A percentile compares a stretch with the other conserved stretches of the same genome.
Conservation (phyloP, 2,113 vertebrate genomes). For the Mustela lutreola region DNA sequence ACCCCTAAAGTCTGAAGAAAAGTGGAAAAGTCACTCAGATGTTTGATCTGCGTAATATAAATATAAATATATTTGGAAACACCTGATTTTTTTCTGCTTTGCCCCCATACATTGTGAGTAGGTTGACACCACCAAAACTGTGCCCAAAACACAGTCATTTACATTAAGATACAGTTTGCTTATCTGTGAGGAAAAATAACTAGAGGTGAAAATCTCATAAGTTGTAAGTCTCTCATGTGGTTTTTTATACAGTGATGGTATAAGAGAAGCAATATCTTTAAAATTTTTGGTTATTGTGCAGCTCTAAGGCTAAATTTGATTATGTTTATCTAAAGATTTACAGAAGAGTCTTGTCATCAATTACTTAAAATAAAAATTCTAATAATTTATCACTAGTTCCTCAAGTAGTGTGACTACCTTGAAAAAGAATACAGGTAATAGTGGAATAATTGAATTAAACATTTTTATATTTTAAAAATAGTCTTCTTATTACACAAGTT, state of each 20-base stretch:
- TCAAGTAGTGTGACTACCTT: neutral
- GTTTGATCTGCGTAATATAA: conserved; percentile 54
- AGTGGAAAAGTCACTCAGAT: conserved; percentile 44
- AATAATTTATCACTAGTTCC: conserved; percentile 23
- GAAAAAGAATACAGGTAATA: conserved; percentile 57
- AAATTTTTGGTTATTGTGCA: neutral
- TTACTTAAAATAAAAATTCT: conserved; percentile 66
- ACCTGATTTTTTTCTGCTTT: conserved; percentile 25
- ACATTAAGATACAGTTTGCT: neutral
- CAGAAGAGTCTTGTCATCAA: conserved; percentile 24
- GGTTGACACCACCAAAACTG: neutral
- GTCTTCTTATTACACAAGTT: conserved; percentile 32
- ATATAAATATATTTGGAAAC: conserved; percentile 37
- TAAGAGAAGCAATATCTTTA: conserved; percentile 31
- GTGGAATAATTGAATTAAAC: conserved; percentile 55
- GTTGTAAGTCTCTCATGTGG: conserved; percentile 5
- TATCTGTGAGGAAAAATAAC: conserved; percentile 48
- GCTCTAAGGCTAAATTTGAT: conserved; percentile 49
- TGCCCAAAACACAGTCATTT: conserved; percentile 35
- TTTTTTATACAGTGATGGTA: conserved; percentile 5
- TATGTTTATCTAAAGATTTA: conserved; percentile 32
- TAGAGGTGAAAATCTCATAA: conserved; percentile 27
- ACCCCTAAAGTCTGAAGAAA: conserved; percentile 42
- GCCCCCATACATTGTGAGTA: neutral
- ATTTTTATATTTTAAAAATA: conserved; percentile 50